Evolutionary conservation across 2,888 invertebrate genomes (phyloP).

Genomic region (Matsumyia berberina): DNA sequence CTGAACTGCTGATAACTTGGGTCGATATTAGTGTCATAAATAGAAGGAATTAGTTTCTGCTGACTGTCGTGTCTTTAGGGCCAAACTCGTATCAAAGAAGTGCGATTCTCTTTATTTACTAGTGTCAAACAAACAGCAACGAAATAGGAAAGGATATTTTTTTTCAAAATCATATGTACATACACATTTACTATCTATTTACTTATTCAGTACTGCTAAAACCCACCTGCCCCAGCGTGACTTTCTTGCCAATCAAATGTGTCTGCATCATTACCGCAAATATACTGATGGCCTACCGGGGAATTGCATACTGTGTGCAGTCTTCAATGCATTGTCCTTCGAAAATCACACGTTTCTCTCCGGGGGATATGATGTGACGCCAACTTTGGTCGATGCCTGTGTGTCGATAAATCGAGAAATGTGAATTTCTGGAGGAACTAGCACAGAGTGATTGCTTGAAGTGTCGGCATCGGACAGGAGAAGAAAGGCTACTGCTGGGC

Average conservation of each 20-base stretch:
- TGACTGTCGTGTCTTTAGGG: too few species aligned
- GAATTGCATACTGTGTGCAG: constrained; percentile 84
- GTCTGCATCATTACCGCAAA: constrained; percentile 88
- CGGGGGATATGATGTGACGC: constrained; percentile 89
- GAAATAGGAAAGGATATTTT: too few species aligned
- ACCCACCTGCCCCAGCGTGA: constrained; percentile 84
- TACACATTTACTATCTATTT: neutral
- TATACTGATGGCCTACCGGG: constrained; percentile 87
- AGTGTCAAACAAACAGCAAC: too few species aligned
- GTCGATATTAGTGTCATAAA: constrained; percentile 87
- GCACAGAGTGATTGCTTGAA: constrained; percentile 22
- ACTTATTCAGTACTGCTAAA: neutral
- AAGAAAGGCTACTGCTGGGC: constrained; percentile 44
- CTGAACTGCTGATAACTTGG: constrained; percentile 88
- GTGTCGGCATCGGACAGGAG: constrained; percentile 25
- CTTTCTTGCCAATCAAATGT: constrained; percentile 87
- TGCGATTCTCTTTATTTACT: too few species aligned
- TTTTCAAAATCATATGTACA: too few species aligned
- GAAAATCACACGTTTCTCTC: constrained; percentile 87
- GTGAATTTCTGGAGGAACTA: constrained; percentile 37
- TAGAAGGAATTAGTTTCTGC: constrained; percentile 87
- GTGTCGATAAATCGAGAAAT: constrained; percentile 44
- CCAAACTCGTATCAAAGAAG: too few species aligned
- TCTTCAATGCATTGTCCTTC: constrained; percentile 86
- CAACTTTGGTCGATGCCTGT: constrained; percentile 87